phyloP scores from a whole-genome alignment of 2,888 invertebrate genomes.

The Lumbricus terrestris region DNA sequence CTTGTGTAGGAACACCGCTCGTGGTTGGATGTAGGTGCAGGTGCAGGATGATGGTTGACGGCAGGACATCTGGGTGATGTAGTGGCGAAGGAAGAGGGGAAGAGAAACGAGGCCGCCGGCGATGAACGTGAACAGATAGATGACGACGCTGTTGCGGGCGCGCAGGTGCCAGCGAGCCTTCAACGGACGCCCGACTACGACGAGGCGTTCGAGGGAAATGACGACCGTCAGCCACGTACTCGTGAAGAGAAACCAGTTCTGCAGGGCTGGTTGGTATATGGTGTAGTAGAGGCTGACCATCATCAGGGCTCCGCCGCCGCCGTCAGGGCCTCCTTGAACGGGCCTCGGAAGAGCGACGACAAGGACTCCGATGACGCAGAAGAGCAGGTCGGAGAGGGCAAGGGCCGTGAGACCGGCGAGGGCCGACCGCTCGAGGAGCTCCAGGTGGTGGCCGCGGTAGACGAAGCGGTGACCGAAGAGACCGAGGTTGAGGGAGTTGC shows the following conservation, averaged over 20 bases:
- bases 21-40: not conserved
- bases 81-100: constrained; percentile 60
- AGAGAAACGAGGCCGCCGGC: constrained; percentile 63
- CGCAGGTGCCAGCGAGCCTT: constrained; percentile 13
- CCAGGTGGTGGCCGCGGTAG: constrained; percentile 26
- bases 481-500: constrained; percentile 75
- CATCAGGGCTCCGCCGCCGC: constrained; percentile 27
- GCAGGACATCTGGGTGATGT: not conserved
- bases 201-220: constrained; percentile 6
- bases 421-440: constrained; percentile 70
- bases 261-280: not conserved
- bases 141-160: not conserved
- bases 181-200: not conserved
- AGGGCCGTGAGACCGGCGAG: constrained; percentile 74
- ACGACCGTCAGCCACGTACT: constrained; percentile 19
- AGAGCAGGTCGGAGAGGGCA: constrained; percentile 72
- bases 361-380: constrained; percentile 63
- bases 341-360: constrained; percentile 44
- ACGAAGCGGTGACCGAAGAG: constrained; percentile 68
- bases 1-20: not conserved
- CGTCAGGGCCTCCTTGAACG: not conserved
- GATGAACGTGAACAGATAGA: not conserved
- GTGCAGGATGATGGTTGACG: not conserved
- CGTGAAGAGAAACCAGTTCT: constrained; percentile 11
- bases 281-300: not conserved